These are phyloP conservation scores for Chrysotoxum bicinctum DNA, from an alignment of 2,888 invertebrate species.

Conservation along the genomic window DNA sequence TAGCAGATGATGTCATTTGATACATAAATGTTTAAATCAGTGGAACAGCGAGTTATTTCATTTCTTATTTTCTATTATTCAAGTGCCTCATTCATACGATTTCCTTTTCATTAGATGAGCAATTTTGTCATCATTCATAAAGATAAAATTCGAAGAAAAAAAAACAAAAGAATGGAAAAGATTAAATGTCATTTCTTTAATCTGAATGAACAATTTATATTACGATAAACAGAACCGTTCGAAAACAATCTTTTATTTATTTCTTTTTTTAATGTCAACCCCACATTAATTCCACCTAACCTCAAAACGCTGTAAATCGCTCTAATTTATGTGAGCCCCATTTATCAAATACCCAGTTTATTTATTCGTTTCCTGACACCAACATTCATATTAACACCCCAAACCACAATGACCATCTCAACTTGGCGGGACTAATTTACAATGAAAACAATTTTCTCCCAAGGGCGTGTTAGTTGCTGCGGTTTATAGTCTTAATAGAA, in stretches of 20 bases:
- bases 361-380: neutral
- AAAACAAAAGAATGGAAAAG: neutral
- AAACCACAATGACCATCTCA: slow-evolving; percentile 1
- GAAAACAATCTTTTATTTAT: neutral
- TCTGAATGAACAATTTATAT: neutral
- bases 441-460: slow-evolving; percentile 25
- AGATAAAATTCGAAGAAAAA: neutral
- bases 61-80: neutral
- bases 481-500: neutral
- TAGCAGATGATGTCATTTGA: slow-evolving; percentile 11
- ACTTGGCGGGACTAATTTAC: slow-evolving; percentile 9
- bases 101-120: neutral
- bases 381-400: neutral
- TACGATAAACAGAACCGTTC: too few species aligned
- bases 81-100: too few species aligned
- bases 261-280: neutral
- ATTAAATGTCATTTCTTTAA: neutral
- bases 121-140: neutral
- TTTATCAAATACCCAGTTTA: neutral
- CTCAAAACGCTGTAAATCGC: neutral
- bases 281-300: neutral
- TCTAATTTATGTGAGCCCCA: neutral
- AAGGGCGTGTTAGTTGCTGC: neutral
- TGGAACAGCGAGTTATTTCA: neutral
- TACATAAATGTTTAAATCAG: neutral